Evolutionary conservation across 2,888 invertebrate species (phyloP), one percentile per base, ranked within the genome.

Genomic region (Orchesellides sinensis): DNA sequence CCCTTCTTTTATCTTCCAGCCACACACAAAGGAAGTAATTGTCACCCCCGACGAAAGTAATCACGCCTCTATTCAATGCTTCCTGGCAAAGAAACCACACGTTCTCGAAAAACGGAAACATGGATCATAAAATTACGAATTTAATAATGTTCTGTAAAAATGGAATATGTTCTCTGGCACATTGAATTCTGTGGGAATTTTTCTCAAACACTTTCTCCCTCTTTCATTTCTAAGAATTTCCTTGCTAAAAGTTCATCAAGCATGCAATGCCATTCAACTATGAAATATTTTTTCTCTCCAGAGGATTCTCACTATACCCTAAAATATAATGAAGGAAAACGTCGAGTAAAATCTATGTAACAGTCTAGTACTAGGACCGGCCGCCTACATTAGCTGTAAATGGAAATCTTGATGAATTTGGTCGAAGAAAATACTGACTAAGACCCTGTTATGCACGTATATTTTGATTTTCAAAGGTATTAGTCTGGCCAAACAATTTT

Each of bases 31-130:
- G 59, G 12, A 56, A 66, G 56, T 35, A 75, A 75, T 56, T 75
- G 75, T 75, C 75, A 68, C 66, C 75, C 66, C 19, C 47, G 35
- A 40, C 21, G 66, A 23, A 66, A 56, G 65, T 75, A 75, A 75
- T 75, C 68, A 68, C 68, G 68, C 68, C 68, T 47, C 75, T 66
- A 75, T 66, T 75, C 75, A 75, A 12, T 40, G 17, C 45, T 66
- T 68, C 75, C 45, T 66, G 68, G 68, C 75, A 75, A 75, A n/a
- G n/a, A 73, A 75, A 47, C 75, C 56, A 45, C 66, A 66, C 74
- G 14, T 56, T 54, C 63, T 59, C 54, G 45, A 25, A 72, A 59
- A 56, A 63, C 25, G 65, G 74, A 74, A 61, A 74, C 74, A 74
- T 54, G 65, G 74, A 17, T 54, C 65, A 74, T 74, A 74, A 74